Conservation (phyloP, 2,797 vertebrate genomes). For the Karalla daura region DNA sequence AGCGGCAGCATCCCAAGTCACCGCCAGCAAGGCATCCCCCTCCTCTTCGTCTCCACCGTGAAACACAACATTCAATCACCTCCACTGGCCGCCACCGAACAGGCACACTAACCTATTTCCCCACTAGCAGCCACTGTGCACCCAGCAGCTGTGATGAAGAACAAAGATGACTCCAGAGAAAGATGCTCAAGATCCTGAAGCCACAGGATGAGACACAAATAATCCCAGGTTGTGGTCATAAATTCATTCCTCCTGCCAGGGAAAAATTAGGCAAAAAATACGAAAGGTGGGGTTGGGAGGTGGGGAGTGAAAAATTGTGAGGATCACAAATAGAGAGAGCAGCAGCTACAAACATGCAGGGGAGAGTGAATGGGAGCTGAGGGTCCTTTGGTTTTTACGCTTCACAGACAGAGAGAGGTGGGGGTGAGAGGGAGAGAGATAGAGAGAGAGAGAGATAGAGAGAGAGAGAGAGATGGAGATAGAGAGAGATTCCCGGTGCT, state of each 20-base stretch:
- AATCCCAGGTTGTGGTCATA: constrained; percentile 42
- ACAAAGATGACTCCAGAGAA: constrained; percentile 75
- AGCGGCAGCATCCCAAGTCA: constrained; percentile 52
- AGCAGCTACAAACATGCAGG: constrained; percentile 38
- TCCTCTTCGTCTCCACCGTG: constrained; percentile 53
- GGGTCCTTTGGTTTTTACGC: constrained; percentile 69
- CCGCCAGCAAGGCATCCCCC: constrained; percentile 64
- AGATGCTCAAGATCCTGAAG: constrained; percentile 28
- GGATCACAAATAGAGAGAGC: constrained; percentile 29
- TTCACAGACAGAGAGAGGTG: constrained; percentile 52
- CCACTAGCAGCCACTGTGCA: constrained; percentile 55
- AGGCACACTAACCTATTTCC: constrained; percentile 83
- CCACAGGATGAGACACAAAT: constrained; percentile 20
- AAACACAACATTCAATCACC: constrained; percentile 59
- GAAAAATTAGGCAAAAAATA: not conserved
- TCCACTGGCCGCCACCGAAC: constrained; percentile 53
- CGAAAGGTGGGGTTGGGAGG: not conserved
- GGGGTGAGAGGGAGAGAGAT: constrained; percentile 47
- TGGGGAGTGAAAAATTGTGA: constrained; percentile 13
- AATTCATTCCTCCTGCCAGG: constrained; percentile 42
- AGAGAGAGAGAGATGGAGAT: constrained; percentile 61
- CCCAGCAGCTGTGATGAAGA: constrained; percentile 65
- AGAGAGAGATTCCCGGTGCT: constrained; percentile 71
- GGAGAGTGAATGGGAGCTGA: constrained; percentile 56
- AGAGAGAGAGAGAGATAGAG: constrained; percentile 45